Conservation (phyloP, 2,888 invertebrate genomes). For the Thyatira batis region DNA sequence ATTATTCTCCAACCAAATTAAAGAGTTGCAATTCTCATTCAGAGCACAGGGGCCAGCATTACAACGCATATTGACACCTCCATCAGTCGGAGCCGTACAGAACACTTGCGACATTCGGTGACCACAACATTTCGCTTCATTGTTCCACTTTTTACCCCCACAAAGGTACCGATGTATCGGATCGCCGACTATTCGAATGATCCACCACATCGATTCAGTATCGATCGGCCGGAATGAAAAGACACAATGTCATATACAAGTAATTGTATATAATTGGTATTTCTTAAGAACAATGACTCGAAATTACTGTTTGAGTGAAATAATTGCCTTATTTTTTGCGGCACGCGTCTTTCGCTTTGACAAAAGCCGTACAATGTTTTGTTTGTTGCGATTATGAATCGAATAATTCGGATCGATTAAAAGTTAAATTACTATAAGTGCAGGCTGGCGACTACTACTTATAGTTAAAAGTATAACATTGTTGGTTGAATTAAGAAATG, state of each 20-base stretch:
- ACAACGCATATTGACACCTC: background rate
- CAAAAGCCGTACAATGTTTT: conserved; percentile 60
- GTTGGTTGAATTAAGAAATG: background rate
- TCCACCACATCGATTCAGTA: conserved; percentile 68
- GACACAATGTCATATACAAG: conserved; percentile 77
- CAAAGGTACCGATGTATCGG: conserved; percentile 43
- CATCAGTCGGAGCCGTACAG: background rate
- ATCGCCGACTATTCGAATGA: conserved; percentile 59
- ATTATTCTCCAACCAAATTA: no score
- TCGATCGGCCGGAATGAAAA: conserved; percentile 70
- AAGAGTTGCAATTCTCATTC: background rate
- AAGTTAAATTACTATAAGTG: background rate
- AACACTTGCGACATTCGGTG: background rate
- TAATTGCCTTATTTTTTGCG: conserved; percentile 72
- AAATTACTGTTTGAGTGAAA: conserved; percentile 78
- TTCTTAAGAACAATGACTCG: conserved; percentile 79
- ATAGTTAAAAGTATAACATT: no score
- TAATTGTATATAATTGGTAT: conserved; percentile 82
- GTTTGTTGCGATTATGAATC: conserved; percentile 48
- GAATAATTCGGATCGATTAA: conserved; percentile 28
- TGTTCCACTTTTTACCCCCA: conserved; percentile 64
- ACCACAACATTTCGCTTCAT: conserved; percentile 55
- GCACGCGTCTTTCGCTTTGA: conserved; percentile 59
- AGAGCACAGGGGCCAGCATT: background rate
- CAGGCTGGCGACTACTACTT: background rate